Evolutionary conservation across 2,113 vertebrate species (phyloP).

Genomic region (Leucopternis melanops): DNA sequence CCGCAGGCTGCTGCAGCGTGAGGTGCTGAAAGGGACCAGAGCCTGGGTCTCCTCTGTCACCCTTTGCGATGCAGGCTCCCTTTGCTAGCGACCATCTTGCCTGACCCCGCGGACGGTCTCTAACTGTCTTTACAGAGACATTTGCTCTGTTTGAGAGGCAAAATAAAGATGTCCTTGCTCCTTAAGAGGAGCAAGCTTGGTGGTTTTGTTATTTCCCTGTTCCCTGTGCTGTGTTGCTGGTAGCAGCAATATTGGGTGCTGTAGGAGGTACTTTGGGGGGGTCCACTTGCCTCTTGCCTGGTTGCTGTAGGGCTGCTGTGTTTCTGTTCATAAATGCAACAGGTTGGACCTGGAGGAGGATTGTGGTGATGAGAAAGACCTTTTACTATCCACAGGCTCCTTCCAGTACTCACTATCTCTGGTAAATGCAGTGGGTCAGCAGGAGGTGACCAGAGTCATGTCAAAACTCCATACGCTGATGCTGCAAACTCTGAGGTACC

Average conservation of each 20-base stretch:
- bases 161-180: neutral
- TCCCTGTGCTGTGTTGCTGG: neutral
- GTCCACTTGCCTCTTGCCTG: fast-evolving
- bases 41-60: neutral
- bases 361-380: neutral
- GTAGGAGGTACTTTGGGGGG: neutral
- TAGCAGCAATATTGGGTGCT: neutral
- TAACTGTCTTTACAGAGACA: neutral
- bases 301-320: neutral
- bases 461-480: neutral
- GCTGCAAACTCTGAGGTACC: neutral
- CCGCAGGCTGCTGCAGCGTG: neutral
- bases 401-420: neutral
- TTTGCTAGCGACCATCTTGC: neutral
- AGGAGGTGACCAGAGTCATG: neutral
- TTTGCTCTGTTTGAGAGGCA: neutral
- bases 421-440: neutral
- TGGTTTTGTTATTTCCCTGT: neutral
- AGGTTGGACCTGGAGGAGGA: fast-evolving
- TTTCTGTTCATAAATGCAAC: neutral
- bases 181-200: neutral
- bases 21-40: neutral
- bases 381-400: neutral
- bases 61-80: neutral
- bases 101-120: neutral